phyloP scores from a whole-genome alignment of 2,888 invertebrate species.

The Drepana falcataria region DNA sequence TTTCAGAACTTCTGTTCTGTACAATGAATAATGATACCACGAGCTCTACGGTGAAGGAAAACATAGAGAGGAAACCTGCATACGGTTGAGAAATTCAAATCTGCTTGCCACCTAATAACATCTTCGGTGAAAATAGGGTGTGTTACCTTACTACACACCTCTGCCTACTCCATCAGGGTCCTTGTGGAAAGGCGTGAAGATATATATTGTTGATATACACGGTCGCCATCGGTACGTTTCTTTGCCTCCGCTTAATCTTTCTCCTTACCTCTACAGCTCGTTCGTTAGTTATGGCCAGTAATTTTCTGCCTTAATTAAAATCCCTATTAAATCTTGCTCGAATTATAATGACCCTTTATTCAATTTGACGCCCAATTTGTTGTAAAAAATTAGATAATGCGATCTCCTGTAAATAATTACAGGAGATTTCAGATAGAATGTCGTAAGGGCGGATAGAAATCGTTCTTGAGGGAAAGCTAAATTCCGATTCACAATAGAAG shows the following conservation, averaged over 20 bases:
- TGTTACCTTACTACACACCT: too few relatives aligned
- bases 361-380: slow-evolving; percentile 36
- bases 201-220: too few relatives aligned
- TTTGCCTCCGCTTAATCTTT: slow-evolving; percentile 23
- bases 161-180: too few relatives aligned
- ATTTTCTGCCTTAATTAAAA: not conserved
- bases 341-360: not conserved
- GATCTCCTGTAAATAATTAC: slow-evolving; percentile 31
- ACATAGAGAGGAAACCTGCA: too few relatives aligned
- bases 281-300: slow-evolving; percentile 2
- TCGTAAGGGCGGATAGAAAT: slow-evolving; percentile 31
- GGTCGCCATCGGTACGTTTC: slow-evolving; percentile 8
- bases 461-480: slow-evolving; percentile 35
- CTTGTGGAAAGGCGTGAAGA: too few relatives aligned
- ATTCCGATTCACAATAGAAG: slow-evolving; percentile 45
- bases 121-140: too few relatives aligned
- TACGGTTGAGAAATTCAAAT: too few relatives aligned
- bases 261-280: slow-evolving; percentile 17
- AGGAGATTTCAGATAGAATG: slow-evolving; percentile 54
- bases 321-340: not conserved
- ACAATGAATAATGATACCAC: too few relatives aligned
- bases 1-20: too few relatives aligned
- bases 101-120: too few relatives aligned
- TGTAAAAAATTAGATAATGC: slow-evolving; percentile 51
- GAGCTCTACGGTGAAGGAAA: too few relatives aligned